phyloP scores from a whole-genome alignment of 2,888 invertebrate species.

The Poecilus cupreus region DNA sequence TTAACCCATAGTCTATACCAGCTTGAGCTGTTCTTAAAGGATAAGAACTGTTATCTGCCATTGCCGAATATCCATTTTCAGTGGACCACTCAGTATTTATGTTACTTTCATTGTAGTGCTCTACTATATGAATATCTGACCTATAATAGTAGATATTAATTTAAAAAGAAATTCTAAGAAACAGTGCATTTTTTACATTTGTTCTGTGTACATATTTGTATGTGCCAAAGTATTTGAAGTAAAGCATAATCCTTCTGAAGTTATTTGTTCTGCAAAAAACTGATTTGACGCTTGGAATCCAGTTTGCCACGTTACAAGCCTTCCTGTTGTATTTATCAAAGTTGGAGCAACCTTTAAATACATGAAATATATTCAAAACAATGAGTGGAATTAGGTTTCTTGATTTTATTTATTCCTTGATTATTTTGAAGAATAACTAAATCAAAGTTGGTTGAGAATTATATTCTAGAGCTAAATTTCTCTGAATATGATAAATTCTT shows the following conservation, averaged over 20 bases:
- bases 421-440: too few relatives aligned
- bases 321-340: not conserved
- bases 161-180: too few relatives aligned
- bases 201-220: slow-evolving; percentile 75
- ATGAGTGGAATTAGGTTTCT: too few relatives aligned
- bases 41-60: not conserved
- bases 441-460: too few relatives aligned
- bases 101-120: not conserved
- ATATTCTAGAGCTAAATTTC: too few relatives aligned
- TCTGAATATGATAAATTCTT: too few relatives aligned
- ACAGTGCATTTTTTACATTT: slow-evolving; percentile 74
- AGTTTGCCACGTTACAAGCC: not conserved
- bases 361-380: not conserved
- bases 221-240: slow-evolving; percentile 80
- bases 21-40: slow-evolving; percentile 29
- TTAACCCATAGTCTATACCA: slow-evolving; percentile 9
- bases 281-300: slow-evolving; percentile 64
- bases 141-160: slow-evolving; percentile 2
- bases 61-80: slow-evolving; percentile 45
- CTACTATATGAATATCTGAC: not conserved
- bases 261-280: slow-evolving; percentile 71
- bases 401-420: too few relatives aligned
- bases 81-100: slow-evolving; percentile 49
- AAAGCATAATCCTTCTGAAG: slow-evolving; percentile 83
- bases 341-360: slow-evolving; percentile 40